Base-by-base conservation (phyloP, 2,797 vertebrate genomes). In the Enteromius radiatus region DNA sequence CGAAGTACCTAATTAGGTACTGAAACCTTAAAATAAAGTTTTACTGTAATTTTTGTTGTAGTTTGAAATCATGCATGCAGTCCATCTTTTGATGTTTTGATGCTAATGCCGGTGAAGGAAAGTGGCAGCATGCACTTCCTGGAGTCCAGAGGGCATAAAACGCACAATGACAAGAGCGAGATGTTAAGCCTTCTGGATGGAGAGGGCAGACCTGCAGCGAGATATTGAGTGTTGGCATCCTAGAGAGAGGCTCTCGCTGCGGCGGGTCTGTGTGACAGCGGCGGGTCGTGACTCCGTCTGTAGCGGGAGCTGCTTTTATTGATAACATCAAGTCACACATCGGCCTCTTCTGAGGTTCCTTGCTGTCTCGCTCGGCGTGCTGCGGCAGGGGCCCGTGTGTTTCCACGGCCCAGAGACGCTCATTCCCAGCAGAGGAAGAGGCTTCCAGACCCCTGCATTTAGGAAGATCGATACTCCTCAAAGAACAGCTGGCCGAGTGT, bases 151-250 rank as follows among this genome's bases (percentile, higher is more conserved):
- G 52, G 61, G 61, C 73, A 65, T 69, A 33, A 26, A 31, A 49
- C 41, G 71, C 38, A 31, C 56, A 76, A 38, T 31, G 1, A 28
- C 31, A 43, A 56, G 23, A 43, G 28, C 56, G 76, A 90, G 91
- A 92, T 90, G 88, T 90, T 87, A 89, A 87, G 78, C 31, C 47
- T 74, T 91, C 91, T 92, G 86, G 93, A 93, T 93, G 65, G 73
- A 84, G 86, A 88, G 64, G 43, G 36, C 67, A 87, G 89, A 89
- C 86, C 90, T 83, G 87, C 84, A 83, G 90, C 89, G 90, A 89
- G 92, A 91, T 95, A 95, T 95, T 87, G 94, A 94, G 93, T 94
- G 93, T 92, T 93, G 89, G 87, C 83, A 89, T 93, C 90, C 88
- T 90, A 52, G n/a, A 89, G 92, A 88, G 90, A 54, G 76, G 74